Evolutionary conservation across 2,888 invertebrate genomes (phyloP).

Genomic region (Perizoma affinitatum): DNA sequence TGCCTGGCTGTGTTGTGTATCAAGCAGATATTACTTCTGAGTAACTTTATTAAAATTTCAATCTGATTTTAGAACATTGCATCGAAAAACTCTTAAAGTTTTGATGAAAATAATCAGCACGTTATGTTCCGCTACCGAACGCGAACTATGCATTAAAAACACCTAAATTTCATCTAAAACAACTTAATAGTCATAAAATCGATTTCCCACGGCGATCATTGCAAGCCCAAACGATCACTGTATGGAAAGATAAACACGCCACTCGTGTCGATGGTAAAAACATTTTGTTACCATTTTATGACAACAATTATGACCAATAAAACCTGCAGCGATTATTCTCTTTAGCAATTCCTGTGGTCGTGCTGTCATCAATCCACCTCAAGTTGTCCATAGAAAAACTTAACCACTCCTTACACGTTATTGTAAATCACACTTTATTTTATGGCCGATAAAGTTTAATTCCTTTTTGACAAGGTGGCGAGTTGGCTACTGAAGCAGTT

Average conservation of each 20-base stretch:
- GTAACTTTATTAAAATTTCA: conserved; percentile 34
- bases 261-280: conserved; percentile 81
- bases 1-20: conserved; percentile 34
- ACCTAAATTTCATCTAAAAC: conserved; percentile 60
- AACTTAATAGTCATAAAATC: conserved; percentile 76
- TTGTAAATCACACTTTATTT: conserved; percentile 56
- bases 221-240: conserved; percentile 70
- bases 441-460: conserved; percentile 46
- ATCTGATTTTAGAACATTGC: not conserved
- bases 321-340: conserved; percentile 80
- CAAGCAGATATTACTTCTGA: conserved; percentile 44
- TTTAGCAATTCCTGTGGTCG: conserved; percentile 78
- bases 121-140: conserved; percentile 47
- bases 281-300: conserved; percentile 83
- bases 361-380: conserved; percentile 70
- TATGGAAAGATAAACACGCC: conserved; percentile 73
- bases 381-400: conserved; percentile 54
- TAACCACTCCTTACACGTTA: conserved; percentile 42
- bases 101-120: conserved; percentile 30
- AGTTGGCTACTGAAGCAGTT: conserved; percentile 48
- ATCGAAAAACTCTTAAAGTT: not conserved
- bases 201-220: conserved; percentile 74
- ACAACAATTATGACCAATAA: conserved; percentile 84
- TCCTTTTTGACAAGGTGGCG: conserved; percentile 40
- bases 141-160: conserved; percentile 51